Conservation (phyloP, 1,140 invertebrate species). For the Monomorium pharaonis region DNA sequence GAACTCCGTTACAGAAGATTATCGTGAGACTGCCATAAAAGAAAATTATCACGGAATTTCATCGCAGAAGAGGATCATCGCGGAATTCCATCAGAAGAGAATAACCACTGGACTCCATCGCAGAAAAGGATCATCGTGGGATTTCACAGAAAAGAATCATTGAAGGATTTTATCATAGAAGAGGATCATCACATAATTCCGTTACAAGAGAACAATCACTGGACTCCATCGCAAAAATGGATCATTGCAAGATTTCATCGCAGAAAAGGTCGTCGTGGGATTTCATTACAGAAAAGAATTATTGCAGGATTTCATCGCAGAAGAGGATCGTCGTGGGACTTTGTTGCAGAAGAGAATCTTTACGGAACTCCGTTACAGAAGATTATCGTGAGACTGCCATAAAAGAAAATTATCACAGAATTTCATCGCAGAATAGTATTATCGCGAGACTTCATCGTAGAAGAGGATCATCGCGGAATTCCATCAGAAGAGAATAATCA, state of each 20-base stretch:
- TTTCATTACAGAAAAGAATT: neutral
- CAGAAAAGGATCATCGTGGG: slow-evolving; percentile 36
- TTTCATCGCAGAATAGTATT: too few species aligned
- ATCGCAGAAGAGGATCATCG: too few species aligned
- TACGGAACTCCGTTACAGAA: neutral
- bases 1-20: too few species aligned
- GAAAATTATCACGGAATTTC: too few species aligned
- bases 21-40: too few species aligned
- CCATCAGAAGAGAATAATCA: neutral
- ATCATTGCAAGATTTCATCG: neutral
- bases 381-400: too few species aligned
- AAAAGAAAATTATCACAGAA: neutral
- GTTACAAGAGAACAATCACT: neutral
- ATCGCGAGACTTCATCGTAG: neutral
- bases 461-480: too few species aligned
- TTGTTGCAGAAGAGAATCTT: too few species aligned
- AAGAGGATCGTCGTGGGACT: too few species aligned
- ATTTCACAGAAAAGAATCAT: neutral
- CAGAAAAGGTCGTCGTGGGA: neutral
- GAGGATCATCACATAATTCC: neutral
- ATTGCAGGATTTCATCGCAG: too few species aligned
- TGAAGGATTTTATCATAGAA: too few species aligned
- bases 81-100: neutral
- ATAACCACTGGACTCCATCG: neutral
- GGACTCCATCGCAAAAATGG: too few species aligned